Conservation (phyloP, 1,140 invertebrate genomes). For the Sycophaga agraensis region DNA sequence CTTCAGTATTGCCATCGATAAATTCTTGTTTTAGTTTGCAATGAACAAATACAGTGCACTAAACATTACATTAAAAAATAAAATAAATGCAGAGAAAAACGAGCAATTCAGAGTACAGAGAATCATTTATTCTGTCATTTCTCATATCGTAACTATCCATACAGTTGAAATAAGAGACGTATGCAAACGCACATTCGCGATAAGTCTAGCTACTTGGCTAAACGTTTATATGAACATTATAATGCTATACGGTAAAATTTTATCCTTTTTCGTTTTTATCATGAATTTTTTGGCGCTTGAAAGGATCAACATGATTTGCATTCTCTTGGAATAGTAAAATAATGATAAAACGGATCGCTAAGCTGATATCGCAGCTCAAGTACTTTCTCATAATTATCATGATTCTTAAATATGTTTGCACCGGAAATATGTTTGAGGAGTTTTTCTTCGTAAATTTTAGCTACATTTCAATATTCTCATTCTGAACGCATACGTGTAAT, state of each 20-base stretch:
- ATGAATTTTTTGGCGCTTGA: slow-evolving; percentile 1
- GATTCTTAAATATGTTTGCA: slow-evolving; percentile 11
- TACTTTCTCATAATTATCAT: slow-evolving; percentile 8
- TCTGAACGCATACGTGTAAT: slow-evolving; percentile 9
- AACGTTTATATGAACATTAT: slow-evolving; percentile 27
- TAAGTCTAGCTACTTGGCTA: slow-evolving; percentile 43
- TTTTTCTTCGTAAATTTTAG: slow-evolving; percentile 3
- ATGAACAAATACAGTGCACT: no score
- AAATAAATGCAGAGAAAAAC: slow-evolving; percentile 31
- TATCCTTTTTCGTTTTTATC: slow-evolving; percentile 4
- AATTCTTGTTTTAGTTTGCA: neutral
- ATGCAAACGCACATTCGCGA: slow-evolving; percentile 47
- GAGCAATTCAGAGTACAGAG: slow-evolving; percentile 34
- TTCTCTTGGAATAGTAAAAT: neutral
- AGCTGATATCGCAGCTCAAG: slow-evolving; percentile 17
- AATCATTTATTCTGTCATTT: slow-evolving; percentile 47
- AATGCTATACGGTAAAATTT: slow-evolving; percentile 15
- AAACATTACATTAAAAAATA: slow-evolving; percentile 8
- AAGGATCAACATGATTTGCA: slow-evolving; percentile 1
- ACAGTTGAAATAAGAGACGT: slow-evolving; percentile 44
- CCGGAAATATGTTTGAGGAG: slow-evolving; percentile 9
- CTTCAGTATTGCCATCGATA: slow-evolving; percentile 20
- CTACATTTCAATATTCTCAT: slow-evolving; percentile 19
- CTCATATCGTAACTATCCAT: slow-evolving; percentile 46
- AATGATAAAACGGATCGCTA: slow-evolving; percentile 14